Percentiles rank a stretch among this genome's conserved stretches.
phyloP scores from a whole-genome alignment of 2,797 vertebrate genomes.

The Bufotes viridis region DNA sequence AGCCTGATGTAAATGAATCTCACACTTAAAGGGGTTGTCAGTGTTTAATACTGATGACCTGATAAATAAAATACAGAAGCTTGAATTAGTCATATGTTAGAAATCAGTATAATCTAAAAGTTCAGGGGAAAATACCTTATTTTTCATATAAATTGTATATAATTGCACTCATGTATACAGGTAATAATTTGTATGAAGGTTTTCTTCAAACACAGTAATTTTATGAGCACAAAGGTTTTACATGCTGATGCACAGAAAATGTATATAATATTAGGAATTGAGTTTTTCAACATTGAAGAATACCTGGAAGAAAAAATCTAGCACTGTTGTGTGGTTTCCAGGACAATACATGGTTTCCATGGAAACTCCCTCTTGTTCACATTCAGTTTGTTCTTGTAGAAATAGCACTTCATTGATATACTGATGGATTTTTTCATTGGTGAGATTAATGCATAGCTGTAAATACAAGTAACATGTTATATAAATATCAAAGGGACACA shows the following conservation, averaged over 20 bases:
- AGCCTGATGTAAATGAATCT: too few species aligned
- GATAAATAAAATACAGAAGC: not conserved
- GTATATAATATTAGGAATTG: conserved; percentile 35
- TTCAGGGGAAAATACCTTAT: not conserved
- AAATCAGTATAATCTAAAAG: not conserved
- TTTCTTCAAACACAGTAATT: not conserved
- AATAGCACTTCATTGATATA: conserved; percentile 92
- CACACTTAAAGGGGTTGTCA: too few species aligned
- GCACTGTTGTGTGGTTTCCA: conserved; percentile 80
- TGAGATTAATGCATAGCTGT: conserved; percentile 96
- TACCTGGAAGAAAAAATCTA: conserved; percentile 98
- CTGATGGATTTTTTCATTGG: conserved; percentile 91
- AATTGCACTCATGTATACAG: not conserved
- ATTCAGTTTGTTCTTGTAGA: conserved; percentile 90
- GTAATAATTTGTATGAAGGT: not conserved
- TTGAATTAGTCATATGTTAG: not conserved
- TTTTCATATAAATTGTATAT: not conserved
- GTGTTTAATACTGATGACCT: too few species aligned
- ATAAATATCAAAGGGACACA: not conserved
- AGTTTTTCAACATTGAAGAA: conserved; percentile 49
- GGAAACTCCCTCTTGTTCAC: conserved; percentile 90
- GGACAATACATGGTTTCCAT: conserved; percentile 87
- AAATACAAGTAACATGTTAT: not conserved
- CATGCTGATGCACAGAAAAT: not conserved
- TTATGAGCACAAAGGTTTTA: not conserved